Percentiles rank a stretch among this genome's conserved stretches.
Conservation (phyloP, 2,888 invertebrate genomes). For the Panorpa germanica region DNA sequence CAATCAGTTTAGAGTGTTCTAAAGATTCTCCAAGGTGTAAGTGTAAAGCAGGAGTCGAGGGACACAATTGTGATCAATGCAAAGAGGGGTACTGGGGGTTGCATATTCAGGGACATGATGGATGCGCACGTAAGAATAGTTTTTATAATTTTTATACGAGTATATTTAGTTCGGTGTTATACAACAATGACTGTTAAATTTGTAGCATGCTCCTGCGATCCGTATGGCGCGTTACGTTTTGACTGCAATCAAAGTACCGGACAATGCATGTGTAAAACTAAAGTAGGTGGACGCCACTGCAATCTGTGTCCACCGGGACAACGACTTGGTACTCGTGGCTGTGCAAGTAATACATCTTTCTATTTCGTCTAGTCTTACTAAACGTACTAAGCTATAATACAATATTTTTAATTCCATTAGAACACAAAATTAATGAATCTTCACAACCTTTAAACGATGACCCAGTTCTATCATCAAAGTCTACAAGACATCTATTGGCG, state of each 20-base stretch:
- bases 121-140: slow-evolving; percentile 51
- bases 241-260: slow-evolving; percentile 92
- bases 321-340: too few relatives aligned
- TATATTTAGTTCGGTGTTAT: not conserved
- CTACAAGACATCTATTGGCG: slow-evolving; percentile 41
- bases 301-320: too few relatives aligned
- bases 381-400: not conserved
- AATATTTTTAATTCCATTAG: slow-evolving; percentile 1
- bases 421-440: not conserved
- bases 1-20: slow-evolving; percentile 63
- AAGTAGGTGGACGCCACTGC: slow-evolving; percentile 76
- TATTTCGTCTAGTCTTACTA: not conserved
- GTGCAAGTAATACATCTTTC: slow-evolving; percentile 27
- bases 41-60: slow-evolving; percentile 83
- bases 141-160: slow-evolving; percentile 7
- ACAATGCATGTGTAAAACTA: slow-evolving; percentile 67
- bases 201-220: slow-evolving; percentile 76
- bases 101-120: slow-evolving; percentile 54
- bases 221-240: slow-evolving; percentile 70
- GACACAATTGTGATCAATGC: slow-evolving; percentile 72
- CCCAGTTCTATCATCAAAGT: slow-evolving; percentile 41
- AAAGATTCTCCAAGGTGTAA: slow-evolving; percentile 60
- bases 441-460: slow-evolving; percentile 44
- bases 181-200: slow-evolving; percentile 8
- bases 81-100: slow-evolving; percentile 86